phyloP scores from a whole-genome alignment of 1,140 invertebrate genomes.

The Drosophila subpulchrella region DNA sequence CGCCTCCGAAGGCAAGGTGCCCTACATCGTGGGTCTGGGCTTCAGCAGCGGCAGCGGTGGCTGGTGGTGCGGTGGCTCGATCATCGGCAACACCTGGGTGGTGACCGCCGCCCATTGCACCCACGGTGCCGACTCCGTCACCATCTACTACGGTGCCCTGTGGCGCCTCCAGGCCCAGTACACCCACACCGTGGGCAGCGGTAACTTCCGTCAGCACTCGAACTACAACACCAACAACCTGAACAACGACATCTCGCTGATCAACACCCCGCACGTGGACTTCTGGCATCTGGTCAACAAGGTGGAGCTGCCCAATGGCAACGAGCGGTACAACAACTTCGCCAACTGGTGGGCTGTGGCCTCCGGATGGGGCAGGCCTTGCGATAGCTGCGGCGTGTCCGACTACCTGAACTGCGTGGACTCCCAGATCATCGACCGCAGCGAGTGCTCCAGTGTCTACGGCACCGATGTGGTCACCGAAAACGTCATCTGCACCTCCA shows the following conservation, averaged over 20 bases:
- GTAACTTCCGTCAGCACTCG: slow-evolving; percentile 11
- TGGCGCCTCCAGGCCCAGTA: slow-evolving; percentile 55
- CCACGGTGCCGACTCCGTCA: slow-evolving; percentile 32
- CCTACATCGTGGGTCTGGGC: slow-evolving; percentile 26
- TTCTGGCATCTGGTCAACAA: slow-evolving; percentile 35
- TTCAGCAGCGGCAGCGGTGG: slow-evolving; percentile 33
- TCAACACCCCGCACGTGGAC: slow-evolving; percentile 30
- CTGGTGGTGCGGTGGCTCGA: slow-evolving; percentile 32
- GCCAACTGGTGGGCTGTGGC: slow-evolving; percentile 31
- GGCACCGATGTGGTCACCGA: slow-evolving; percentile 44
- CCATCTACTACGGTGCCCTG: slow-evolving; percentile 53
- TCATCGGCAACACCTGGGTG: slow-evolving; percentile 28
- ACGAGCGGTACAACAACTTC: slow-evolving; percentile 23
- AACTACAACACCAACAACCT: slow-evolving; percentile 34
- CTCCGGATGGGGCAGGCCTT: slow-evolving; percentile 42
- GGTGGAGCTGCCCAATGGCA: slow-evolving; percentile 41
- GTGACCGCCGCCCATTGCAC: slow-evolving; percentile 34
- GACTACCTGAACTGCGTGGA: slow-evolving; percentile 56
- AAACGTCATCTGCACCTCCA: slow-evolving; percentile 61
- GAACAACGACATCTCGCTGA: slow-evolving; percentile 36
- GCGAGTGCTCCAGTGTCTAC: slow-evolving; percentile 58
- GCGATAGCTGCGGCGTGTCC: slow-evolving; percentile 24
- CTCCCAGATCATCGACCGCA: slow-evolving; percentile 45
- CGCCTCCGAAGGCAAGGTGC: slow-evolving; percentile 25
- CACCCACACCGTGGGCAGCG: slow-evolving; percentile 40